Conservation (phyloP, 2,797 vertebrate genomes). For the Aplochiton taeniatus region DNA sequence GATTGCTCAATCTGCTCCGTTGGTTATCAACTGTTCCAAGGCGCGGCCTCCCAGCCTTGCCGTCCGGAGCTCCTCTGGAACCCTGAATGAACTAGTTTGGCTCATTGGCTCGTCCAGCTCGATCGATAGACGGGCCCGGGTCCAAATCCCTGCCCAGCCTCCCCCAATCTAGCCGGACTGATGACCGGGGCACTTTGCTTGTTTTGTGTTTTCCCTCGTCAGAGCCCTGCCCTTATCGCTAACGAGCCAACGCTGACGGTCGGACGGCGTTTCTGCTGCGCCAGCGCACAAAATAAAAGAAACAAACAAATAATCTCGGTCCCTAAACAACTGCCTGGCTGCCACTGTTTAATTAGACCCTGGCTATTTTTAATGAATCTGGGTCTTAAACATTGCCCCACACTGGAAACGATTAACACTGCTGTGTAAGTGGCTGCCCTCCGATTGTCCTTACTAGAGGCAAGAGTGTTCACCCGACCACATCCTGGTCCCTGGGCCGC, state of each 20-base stretch:
- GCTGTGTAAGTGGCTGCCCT: conserved; percentile 82
- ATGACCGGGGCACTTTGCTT: conserved; percentile 63
- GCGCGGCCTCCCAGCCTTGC: conserved; percentile 26
- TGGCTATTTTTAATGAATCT: conserved; percentile 73
- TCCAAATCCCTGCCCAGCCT: conserved; percentile 56
- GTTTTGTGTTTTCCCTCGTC: conserved; percentile 37
- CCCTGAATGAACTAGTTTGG: conserved; percentile 68
- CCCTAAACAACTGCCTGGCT: conserved; percentile 63
- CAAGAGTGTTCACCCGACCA: conserved; percentile 83
- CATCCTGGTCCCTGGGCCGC: conserved; percentile 72
- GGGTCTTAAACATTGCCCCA: conserved; percentile 81
- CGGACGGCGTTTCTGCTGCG: conserved; percentile 43
- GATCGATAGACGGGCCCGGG: conserved; percentile 62
- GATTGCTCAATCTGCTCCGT: conserved; percentile 59
- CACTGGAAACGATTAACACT: conserved; percentile 86
- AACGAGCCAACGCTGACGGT: conserved; percentile 38
- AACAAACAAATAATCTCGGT: conserved; percentile 37
- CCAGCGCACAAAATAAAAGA: conserved; percentile 29
- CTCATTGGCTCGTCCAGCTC: conserved; percentile 55
- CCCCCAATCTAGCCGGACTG: conserved; percentile 59
- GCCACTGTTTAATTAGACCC: conserved; percentile 69
- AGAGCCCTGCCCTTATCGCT: conserved; percentile 47
- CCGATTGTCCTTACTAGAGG: conserved; percentile 89
- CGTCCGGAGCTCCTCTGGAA: conserved; percentile 36
- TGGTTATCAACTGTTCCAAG: conserved; percentile 65